A percentile compares a stretch with the other conserved stretches of the same genome.
Evolutionary conservation across 2,113 vertebrate species (phyloP).

Genomic region (Trichomycterus rosablanca): DNA sequence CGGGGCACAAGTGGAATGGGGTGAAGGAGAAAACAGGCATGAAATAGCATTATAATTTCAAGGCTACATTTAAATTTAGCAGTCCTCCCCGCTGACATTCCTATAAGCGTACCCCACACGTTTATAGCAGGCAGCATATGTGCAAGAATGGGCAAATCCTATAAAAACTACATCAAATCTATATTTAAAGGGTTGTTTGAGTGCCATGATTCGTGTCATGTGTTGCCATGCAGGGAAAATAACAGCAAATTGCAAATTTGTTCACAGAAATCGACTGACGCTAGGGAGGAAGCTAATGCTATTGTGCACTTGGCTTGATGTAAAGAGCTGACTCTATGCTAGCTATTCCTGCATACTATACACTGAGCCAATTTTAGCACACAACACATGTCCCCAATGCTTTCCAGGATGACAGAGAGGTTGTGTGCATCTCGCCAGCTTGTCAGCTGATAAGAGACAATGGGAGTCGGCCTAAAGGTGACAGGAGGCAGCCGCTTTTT

Average conservation of each 20-base stretch:
- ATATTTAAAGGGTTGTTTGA: slow-evolving; percentile 24
- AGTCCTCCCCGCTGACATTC: slow-evolving; percentile 14
- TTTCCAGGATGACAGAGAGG: slow-evolving; percentile 37
- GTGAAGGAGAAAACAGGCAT: slow-evolving; percentile 18
- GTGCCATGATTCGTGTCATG: slow-evolving; percentile 19
- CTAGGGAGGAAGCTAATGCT: slow-evolving; percentile 28
- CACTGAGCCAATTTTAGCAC: slow-evolving; percentile 18
- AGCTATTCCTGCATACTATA: slow-evolving; percentile 22
- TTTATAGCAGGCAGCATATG: slow-evolving; percentile 1
- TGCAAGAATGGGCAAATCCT: slow-evolving; percentile 10
- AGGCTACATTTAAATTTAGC: slow-evolving; percentile 12
- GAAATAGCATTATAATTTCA: slow-evolving; percentile 1
- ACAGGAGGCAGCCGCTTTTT: slow-evolving; percentile 36
- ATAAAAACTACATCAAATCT: slow-evolving; percentile 23
- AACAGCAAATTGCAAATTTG: slow-evolving; percentile 4
- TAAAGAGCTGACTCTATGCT: slow-evolving; percentile 24
- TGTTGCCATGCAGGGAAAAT: slow-evolving; percentile 17
- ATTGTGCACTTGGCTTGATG: slow-evolving; percentile 26
- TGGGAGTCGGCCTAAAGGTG: slow-evolving; percentile 27
- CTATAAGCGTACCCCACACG: slow-evolving; percentile 6
- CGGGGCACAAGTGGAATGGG: slow-evolving; percentile 4
- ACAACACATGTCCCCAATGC: slow-evolving; percentile 32
- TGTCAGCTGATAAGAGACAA: slow-evolving; percentile 44
- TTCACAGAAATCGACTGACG: background rate
- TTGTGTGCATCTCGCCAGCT: slow-evolving; percentile 27